phyloP scores from a whole-genome alignment of 2,113 vertebrate genomes.

The Nesogale talazaci region DNA sequence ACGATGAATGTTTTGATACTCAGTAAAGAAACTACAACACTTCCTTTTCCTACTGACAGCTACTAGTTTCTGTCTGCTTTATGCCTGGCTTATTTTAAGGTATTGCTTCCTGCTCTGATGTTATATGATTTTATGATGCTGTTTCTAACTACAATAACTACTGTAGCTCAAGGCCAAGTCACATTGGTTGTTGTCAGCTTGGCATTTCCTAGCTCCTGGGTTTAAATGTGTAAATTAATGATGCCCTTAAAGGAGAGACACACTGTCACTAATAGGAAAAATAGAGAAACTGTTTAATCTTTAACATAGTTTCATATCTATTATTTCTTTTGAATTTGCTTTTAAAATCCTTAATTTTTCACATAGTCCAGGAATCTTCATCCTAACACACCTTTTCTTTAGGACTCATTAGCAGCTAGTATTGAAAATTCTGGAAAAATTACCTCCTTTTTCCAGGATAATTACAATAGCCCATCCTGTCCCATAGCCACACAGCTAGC shows the following conservation, averaged over 20 bases:
- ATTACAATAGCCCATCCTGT: not conserved
- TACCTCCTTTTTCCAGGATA: not conserved
- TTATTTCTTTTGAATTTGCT: slow-evolving; percentile 54
- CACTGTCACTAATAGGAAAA: slow-evolving; percentile 32
- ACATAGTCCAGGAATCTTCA: slow-evolving; percentile 53
- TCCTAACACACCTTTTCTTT: slow-evolving; percentile 39
- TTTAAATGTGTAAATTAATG: slow-evolving; percentile 61
- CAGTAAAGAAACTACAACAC: slow-evolving; percentile 4
- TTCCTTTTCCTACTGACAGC: slow-evolving; percentile 38
- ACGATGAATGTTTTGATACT: not conserved
- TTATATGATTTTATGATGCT: not conserved
- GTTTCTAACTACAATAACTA: slow-evolving; percentile 35
- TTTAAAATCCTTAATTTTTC: slow-evolving; percentile 50
- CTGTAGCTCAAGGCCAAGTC: slow-evolving; percentile 20
- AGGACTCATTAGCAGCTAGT: not conserved
- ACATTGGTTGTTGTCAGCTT: not conserved
- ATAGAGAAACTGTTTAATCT: not conserved
- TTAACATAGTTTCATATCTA: slow-evolving; percentile 45
- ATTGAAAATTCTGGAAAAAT: slow-evolving; percentile 2
- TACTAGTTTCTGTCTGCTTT: slow-evolving; percentile 52
- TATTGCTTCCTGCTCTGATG: slow-evolving; percentile 41
- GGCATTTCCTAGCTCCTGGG: slow-evolving; percentile 52
- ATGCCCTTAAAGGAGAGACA: not conserved
- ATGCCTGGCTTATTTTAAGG: slow-evolving; percentile 48
- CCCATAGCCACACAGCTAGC: not conserved